Conservation (phyloP, 1,140 invertebrate genomes). For the Ceratoteleas bidentatus region DNA sequence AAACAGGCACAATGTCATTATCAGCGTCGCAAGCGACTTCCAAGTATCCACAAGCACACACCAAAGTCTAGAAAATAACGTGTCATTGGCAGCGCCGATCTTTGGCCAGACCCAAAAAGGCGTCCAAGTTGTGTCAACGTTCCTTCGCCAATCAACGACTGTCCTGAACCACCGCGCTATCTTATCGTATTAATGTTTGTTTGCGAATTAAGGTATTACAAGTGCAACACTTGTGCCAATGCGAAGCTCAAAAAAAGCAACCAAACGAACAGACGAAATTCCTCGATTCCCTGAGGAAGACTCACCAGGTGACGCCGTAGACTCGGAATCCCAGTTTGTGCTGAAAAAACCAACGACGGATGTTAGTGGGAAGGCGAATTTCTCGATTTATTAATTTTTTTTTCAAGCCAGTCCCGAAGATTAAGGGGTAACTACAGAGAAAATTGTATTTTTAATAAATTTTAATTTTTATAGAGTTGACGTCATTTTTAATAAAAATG, state of each 20-base stretch:
- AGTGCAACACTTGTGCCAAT: constrained; percentile 23
- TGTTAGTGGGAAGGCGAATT: no score
- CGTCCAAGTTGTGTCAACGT: not conserved
- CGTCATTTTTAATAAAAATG: no score
- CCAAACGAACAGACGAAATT: constrained; percentile 3
- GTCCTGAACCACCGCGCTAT: constrained; percentile 10
- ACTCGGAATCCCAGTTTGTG: constrained; percentile 24
- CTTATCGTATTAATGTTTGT: constrained; percentile 36
- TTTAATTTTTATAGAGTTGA: no score
- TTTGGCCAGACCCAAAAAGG: not conserved
- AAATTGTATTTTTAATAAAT: no score
- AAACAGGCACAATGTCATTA: no score
- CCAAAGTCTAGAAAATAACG: no score
- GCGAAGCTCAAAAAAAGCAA: not conserved
- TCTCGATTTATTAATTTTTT: no score
- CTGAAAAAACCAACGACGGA: constrained; percentile 17
- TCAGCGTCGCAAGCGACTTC: no score
- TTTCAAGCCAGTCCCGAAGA: no score
- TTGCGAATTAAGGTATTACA: constrained; percentile 29
- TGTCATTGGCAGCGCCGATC: no score
- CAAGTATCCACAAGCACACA: no score
- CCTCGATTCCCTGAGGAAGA: not conserved
- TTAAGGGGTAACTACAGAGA: no score
- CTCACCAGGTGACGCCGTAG: constrained; percentile 28
- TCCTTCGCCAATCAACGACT: constrained; percentile 7